A percentile compares a stretch with the other conserved stretches of the same genome.
phyloP scores from a whole-genome alignment of 2,113 vertebrate species.

The Tragelaphus imberbis region DNA sequence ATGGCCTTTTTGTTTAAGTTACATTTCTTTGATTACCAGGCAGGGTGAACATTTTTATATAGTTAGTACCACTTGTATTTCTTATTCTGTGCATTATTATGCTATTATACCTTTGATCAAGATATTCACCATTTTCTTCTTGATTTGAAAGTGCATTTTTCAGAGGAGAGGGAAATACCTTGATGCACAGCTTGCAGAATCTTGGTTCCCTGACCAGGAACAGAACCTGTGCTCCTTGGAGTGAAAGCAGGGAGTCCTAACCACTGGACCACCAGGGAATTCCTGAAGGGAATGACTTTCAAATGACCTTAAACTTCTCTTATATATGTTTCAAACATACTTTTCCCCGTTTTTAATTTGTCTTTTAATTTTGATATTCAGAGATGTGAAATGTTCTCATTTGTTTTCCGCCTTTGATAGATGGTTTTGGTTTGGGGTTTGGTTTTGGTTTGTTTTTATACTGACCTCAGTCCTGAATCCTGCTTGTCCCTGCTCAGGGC shows the following conservation, averaged over 20 bases:
- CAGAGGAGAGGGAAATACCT: not conserved
- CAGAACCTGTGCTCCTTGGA: not conserved
- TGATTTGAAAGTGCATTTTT: not conserved
- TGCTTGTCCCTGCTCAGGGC: not conserved
- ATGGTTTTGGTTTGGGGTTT: not conserved
- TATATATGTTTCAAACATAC: not conserved
- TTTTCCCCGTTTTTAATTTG: not conserved
- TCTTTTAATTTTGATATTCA: not conserved
- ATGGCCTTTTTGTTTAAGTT: not conserved
- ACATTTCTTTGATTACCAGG: not conserved
- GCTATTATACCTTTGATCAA: not conserved
- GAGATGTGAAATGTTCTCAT: not conserved
- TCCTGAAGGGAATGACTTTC: not conserved
- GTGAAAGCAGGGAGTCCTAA: not conserved
- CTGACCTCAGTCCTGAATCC: not conserved
- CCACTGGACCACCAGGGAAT: not conserved
- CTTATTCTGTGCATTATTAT: not conserved
- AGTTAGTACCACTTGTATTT: not conserved
- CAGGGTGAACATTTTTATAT: not conserved
- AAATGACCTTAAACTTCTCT: not conserved
- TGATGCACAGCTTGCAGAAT: not conserved
- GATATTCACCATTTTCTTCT: not conserved
- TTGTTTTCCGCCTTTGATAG: not conserved
- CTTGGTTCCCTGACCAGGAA: not conserved
- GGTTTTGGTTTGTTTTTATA: not conserved